Evolutionary conservation across 1,140 invertebrate genomes (phyloP).

Genomic region (Tenebrio molitor): DNA sequence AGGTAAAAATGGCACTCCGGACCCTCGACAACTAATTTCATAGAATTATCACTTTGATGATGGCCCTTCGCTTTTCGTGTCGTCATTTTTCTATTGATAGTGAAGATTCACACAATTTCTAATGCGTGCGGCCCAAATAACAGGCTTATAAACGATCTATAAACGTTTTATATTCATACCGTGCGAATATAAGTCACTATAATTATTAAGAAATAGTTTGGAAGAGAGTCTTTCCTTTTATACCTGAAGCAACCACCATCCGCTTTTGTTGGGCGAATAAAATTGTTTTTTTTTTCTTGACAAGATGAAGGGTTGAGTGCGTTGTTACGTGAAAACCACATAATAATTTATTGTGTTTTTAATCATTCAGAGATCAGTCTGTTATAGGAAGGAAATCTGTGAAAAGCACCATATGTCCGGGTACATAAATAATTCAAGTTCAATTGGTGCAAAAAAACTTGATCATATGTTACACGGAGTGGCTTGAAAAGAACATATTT

Average conservation of each 20-base stretch:
- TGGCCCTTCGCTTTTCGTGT: constrained; percentile 30
- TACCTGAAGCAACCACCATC: not conserved
- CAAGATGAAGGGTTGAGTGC: not conserved
- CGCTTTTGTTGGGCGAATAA: constrained; percentile 7
- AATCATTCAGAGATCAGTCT: not conserved
- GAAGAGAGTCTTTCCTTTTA: constrained; percentile 13
- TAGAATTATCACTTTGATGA: constrained; percentile 27
- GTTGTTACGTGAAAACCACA: not conserved
- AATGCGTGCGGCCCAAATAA: constrained; percentile 32
- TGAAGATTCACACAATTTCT: constrained; percentile 36
- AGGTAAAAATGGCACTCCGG: constrained; percentile 6
- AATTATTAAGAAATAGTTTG: constrained; percentile 35
- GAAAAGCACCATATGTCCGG: constrained; percentile 31
- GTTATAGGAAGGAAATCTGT: constrained; percentile 7
- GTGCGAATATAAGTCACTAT: constrained; percentile 33
- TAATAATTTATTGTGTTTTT: constrained; percentile 23
- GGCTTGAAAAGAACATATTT: constrained; percentile 32
- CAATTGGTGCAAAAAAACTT: constrained; percentile 32
- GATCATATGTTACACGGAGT: constrained; percentile 19
- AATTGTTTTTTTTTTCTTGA: constrained; percentile 8
- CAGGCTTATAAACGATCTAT: constrained; percentile 24
- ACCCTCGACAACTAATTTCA: constrained; percentile 1
- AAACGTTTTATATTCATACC: constrained; percentile 12
- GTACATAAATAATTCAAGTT: constrained; percentile 20
- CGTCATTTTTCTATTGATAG: constrained; percentile 27